Conservation (phyloP, 2,797 vertebrate species). For the Cossypha niveicapilla region DNA sequence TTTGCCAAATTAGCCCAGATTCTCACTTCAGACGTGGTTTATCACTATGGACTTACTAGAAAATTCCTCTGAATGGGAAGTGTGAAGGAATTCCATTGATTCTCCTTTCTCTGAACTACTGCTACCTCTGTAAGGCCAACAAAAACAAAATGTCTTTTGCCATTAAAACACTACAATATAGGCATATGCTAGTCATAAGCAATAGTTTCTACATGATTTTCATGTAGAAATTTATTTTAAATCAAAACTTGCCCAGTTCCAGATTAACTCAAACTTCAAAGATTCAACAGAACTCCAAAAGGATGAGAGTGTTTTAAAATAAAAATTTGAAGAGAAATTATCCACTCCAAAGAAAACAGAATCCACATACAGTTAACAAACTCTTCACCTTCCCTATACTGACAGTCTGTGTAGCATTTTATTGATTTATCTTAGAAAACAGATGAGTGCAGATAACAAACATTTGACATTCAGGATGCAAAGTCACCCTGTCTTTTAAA, state of each 20-base stretch:
- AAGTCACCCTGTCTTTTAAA: background rate
- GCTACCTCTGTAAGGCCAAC: background rate
- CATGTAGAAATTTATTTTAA: background rate
- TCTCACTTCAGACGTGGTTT: background rate
- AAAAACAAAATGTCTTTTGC: background rate
- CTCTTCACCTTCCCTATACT: background rate
- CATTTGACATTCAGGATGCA: conserved; percentile 3
- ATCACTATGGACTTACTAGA: background rate
- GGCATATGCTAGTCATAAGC: background rate
- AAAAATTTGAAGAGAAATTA: background rate
- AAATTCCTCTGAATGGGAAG: background rate
- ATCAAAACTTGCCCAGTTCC: background rate
- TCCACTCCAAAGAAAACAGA: background rate
- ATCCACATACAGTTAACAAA: background rate
- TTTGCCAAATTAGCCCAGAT: background rate
- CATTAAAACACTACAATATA: background rate
- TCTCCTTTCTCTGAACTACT: background rate
- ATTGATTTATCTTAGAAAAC: background rate
- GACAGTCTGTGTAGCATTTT: background rate
- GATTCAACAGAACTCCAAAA: background rate
- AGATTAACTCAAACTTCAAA: background rate
- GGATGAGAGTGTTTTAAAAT: background rate
- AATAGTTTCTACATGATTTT: background rate
- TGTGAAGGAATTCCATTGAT: background rate
- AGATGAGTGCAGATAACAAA: background rate